These are phyloP conservation scores for Typhlichthys subterraneus DNA, from an alignment of 2,797 vertebrate species.

Conservation along the genomic window DNA sequence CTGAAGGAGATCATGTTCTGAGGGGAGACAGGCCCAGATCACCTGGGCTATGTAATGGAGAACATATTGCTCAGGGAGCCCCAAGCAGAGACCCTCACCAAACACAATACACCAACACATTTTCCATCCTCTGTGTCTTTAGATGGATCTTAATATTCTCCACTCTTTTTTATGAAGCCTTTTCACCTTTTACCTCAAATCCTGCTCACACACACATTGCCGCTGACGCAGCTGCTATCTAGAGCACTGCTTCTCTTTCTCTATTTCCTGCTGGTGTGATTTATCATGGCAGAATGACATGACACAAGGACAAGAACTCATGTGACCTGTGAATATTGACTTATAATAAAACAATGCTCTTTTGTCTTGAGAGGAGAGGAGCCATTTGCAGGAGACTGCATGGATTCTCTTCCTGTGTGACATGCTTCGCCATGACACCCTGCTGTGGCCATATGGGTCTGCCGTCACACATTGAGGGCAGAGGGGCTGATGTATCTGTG, in stretches of 20 bases:
- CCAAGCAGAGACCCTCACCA: conserved; percentile 77
- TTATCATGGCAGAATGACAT: conserved; percentile 7
- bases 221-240: conserved; percentile 54
- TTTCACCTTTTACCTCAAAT: conserved; percentile 55
- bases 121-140: conserved; percentile 58
- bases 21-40: conserved; percentile 83
- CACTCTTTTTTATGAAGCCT: conserved; percentile 44
- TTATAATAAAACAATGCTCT: conserved; percentile 26
- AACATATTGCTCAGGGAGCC: conserved; percentile 86
- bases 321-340: conserved; percentile 14
- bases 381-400: conserved; percentile 28
- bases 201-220: conserved; percentile 40
- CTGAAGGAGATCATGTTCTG: conserved; percentile 90
- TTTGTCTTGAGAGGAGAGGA: conserved; percentile 33
- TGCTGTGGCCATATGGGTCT: conserved; percentile 69
- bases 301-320: conserved; percentile 12
- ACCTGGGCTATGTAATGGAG: conserved; percentile 93
- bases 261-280: conserved; percentile 2
- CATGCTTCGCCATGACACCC: conserved; percentile 64
- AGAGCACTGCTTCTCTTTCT: conserved; percentile 14
- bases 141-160: conserved; percentile 53
- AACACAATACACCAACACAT: conserved; percentile 73
- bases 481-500: conserved; percentile 71
- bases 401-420: conserved; percentile 53
- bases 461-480: conserved; percentile 70